Conservation (phyloP, 2,797 vertebrate genomes). For the Chlorospingus semifuscus region DNA sequence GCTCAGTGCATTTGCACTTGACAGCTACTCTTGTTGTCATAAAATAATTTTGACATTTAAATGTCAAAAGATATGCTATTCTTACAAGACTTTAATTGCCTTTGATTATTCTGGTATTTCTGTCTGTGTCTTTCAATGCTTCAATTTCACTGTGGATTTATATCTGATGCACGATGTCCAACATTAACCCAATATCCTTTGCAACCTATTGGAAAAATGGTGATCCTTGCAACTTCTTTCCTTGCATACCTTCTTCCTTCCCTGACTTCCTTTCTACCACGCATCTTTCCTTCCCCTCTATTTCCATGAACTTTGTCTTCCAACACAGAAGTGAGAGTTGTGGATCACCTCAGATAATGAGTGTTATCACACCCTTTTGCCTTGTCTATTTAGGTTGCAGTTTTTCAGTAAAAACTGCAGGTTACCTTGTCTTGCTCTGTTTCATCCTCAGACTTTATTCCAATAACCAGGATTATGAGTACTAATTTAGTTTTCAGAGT, state of each 20-base stretch:
- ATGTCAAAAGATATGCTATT: conserved; percentile 28
- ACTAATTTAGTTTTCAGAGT: not conserved
- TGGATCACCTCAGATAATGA: not conserved
- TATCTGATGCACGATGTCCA: not conserved
- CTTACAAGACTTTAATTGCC: not conserved
- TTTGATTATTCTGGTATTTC: not conserved
- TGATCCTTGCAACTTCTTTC: not conserved
- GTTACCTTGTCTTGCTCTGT: not conserved
- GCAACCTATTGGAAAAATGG: not conserved
- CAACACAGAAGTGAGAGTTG: not conserved
- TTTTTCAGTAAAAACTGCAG: not conserved
- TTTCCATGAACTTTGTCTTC: not conserved
- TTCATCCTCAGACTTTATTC: not conserved
- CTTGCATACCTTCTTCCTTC: not conserved
- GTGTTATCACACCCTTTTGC: not conserved
- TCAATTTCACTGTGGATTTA: conserved; percentile 1
- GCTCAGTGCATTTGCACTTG: not conserved
- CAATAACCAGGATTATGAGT: not conserved
- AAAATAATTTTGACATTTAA: conserved; percentile 55
- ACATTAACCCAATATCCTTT: not conserved
- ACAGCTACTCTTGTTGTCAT: conserved; percentile 24
- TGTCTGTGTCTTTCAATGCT: not conserved
- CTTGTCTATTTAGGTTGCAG: not conserved
- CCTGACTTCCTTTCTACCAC: not conserved
- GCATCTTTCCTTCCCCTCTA: not conserved